These are phyloP conservation scores for Hormiphora californensis DNA, from an alignment of 37 sponge, comb jelly and placozoan genomes.

Conservation along the genomic window DNA sequence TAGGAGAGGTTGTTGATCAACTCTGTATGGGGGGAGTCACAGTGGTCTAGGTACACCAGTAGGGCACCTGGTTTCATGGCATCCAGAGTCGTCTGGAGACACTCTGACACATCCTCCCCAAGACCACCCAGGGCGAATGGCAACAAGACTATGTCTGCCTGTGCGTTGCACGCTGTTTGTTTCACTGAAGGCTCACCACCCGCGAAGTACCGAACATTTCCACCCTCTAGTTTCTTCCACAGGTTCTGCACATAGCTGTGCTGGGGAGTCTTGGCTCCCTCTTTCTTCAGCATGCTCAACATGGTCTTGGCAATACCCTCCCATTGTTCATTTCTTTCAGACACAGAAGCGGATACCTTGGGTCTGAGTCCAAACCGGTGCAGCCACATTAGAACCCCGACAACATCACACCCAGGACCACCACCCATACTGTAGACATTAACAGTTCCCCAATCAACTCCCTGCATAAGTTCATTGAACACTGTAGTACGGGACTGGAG, in stretches of 20 bases:
- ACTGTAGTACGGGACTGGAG: background rate
- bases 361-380: conserved; percentile 14
- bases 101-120: conserved; percentile 31
- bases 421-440: conserved; percentile 37
- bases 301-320: conserved; percentile 1
- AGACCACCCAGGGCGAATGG: conserved; percentile 26
- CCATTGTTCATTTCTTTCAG: conserved; percentile 34
- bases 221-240: conserved; percentile 32
- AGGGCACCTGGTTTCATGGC: conserved; percentile 45
- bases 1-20: conserved; percentile 29
- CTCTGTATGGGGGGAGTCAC: conserved; percentile 8
- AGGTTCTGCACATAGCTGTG: conserved; percentile 28
- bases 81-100: background rate
- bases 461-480: conserved; percentile 21
- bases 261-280: background rate
- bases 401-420: conserved; percentile 35
- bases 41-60: conserved; percentile 27
- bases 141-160: conserved; percentile 26
- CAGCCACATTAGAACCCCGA: conserved; percentile 45
- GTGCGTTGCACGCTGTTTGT: conserved; percentile 1
- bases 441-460: conserved; percentile 13
- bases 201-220: background rate
- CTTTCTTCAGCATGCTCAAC: background rate
- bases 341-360: background rate
- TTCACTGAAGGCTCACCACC: background rate